Percentiles rank a stretch among this genome's conserved stretches.
Conservation (phyloP, 1,140 invertebrate genomes). For the Helicoverpa zea region DNA sequence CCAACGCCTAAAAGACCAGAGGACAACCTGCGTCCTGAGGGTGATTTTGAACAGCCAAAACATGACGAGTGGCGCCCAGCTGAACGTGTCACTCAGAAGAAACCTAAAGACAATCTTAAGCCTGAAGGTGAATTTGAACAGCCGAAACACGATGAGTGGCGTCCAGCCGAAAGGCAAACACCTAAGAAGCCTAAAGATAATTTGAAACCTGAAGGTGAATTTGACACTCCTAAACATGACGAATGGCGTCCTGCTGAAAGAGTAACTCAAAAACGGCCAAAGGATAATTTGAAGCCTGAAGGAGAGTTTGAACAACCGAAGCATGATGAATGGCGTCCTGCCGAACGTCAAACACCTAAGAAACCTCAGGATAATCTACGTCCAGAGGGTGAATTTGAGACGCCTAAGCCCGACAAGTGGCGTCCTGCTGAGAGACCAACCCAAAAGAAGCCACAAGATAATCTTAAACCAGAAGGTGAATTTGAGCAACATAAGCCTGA, state of each 20-base stretch:
- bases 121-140: constrained; percentile 84
- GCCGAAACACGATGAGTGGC: constrained; percentile 86
- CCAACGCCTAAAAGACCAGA: constrained; percentile 81
- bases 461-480: constrained; percentile 88
- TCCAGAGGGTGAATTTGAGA: constrained; percentile 88
- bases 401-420: constrained; percentile 82
- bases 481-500: constrained; percentile 78
- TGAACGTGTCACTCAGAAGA: constrained; percentile 73
- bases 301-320: constrained; percentile 84
- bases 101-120: constrained; percentile 83
- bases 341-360: constrained; percentile 81
- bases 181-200: constrained; percentile 85
- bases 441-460: constrained; percentile 87
- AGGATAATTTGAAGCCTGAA: constrained; percentile 87
- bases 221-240: constrained; percentile 85
- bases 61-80: constrained; percentile 76
- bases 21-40: constrained; percentile 88
- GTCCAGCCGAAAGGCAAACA: constrained; percentile 84
- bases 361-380: constrained; percentile 88
- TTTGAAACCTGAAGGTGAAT: constrained; percentile 90
- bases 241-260: constrained; percentile 86
- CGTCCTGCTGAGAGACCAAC: constrained; percentile 88
- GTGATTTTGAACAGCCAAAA: constrained; percentile 85
- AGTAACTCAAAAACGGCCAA: constrained; percentile 79
- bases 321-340: constrained; percentile 77